Percentiles rank a stretch among this genome's conserved stretches.
These are phyloP conservation scores for Troides helena DNA, from an alignment of 2,888 invertebrate genomes.

Conservation along the genomic window DNA sequence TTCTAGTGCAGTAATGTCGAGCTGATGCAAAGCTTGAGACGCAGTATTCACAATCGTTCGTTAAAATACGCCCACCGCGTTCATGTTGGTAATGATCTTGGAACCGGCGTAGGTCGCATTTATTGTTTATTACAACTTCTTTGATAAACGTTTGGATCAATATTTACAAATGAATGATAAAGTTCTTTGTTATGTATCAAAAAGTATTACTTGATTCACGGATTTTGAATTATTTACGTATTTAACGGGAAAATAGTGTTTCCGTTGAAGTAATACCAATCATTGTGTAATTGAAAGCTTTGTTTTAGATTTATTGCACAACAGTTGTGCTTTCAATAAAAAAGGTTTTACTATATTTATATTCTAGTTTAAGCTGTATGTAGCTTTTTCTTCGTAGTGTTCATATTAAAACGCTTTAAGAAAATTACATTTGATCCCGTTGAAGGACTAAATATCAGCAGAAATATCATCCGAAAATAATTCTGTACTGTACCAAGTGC, in stretches of 20 bases:
- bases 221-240: too few species aligned
- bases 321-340: not conserved
- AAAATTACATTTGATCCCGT: not conserved
- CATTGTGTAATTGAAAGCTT: too few species aligned
- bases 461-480: not conserved
- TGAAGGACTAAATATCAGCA: not conserved
- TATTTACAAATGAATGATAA: constrained; percentile 10
- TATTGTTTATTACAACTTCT: constrained; percentile 49
- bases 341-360: not conserved
- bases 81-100: constrained; percentile 70
- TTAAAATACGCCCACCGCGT: constrained; percentile 59
- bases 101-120: constrained; percentile 71
- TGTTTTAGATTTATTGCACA: too few species aligned
- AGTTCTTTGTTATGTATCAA: constrained; percentile 3
- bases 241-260: too few species aligned
- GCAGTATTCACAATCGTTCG: constrained; percentile 67
- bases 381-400: not conserved
- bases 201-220: not conserved
- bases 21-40: constrained; percentile 45
- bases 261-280: too few species aligned
- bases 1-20: constrained; percentile 51
- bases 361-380: too few species aligned
- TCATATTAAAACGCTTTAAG: not conserved
- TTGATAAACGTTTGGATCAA: constrained; percentile 15
- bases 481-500: not conserved